A percentile compares a stretch with the other conserved stretches of the same genome.
Evolutionary conservation across 92 coral and sea anemone species (phyloP).

Genomic region (Palythoa heliodiscus): DNA sequence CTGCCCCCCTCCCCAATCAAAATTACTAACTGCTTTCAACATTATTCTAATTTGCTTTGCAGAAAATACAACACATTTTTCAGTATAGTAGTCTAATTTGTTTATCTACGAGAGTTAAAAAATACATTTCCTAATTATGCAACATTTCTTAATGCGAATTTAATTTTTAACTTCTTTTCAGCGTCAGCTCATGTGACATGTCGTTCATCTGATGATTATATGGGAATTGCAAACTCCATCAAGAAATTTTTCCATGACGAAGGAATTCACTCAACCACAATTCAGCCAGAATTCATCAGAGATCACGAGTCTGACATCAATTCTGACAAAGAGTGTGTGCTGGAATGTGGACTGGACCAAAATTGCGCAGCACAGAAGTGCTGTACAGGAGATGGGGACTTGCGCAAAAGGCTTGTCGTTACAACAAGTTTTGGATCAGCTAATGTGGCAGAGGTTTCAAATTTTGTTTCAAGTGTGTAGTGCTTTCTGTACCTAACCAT

Average conservation of each 20-base stretch:
- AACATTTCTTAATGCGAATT: not conserved
- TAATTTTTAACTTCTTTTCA: constrained; percentile 32
- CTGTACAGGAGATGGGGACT: constrained; percentile 73
- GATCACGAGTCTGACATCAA: constrained; percentile 48
- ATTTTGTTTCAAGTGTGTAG: constrained; percentile 32
- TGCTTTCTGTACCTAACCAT: not conserved
- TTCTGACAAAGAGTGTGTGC: constrained; percentile 71
- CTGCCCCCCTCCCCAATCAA: too few species aligned
- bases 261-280: constrained; percentile 99
- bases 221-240: constrained; percentile 91
- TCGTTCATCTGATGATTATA: constrained; percentile 94
- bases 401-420: constrained; percentile 52
- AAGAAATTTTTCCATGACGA: constrained; percentile 96
- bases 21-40: too few species aligned
- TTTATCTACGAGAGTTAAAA: not conserved
- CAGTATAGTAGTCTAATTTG: too few species aligned
- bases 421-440: not conserved
- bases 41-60: too few species aligned
- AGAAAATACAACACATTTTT: too few species aligned
- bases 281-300: constrained; percentile 93
- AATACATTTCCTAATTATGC: not conserved
- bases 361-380: constrained; percentile 96
- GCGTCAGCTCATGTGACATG: constrained; percentile 98
- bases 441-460: not conserved
- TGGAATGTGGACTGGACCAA: constrained; percentile 85